Conservation (phyloP, 2,797 vertebrate species). For the Paratrypauchen microcephalus region DNA sequence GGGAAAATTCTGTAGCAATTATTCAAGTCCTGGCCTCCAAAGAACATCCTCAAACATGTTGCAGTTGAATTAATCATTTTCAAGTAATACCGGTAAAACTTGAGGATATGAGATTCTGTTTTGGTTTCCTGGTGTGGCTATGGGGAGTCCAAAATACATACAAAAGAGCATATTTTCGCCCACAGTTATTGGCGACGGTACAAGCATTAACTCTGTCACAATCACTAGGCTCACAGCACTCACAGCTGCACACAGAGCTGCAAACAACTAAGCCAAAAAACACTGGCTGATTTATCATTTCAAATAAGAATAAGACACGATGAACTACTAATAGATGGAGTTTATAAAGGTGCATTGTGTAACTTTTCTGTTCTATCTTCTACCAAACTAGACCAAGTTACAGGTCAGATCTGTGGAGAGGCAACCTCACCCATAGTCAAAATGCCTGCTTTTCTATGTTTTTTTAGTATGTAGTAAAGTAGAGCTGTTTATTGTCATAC, state of each 20-base stretch:
- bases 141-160: constrained; percentile 7
- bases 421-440: no score
- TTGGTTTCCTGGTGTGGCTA: constrained; percentile 12
- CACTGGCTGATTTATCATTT: constrained; percentile 41
- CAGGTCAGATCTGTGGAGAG: no score
- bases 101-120: constrained; percentile 11
- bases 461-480: no score
- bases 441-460: no score
- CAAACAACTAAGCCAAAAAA: constrained; percentile 29
- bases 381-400: no score
- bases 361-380: no score
- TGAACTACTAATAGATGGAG: not conserved
- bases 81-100: constrained; percentile 26
- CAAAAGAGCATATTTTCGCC: constrained; percentile 27
- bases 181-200: constrained; percentile 33
- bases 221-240: constrained; percentile 37
- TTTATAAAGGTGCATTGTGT: not conserved
- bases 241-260: constrained; percentile 53
- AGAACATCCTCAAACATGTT: constrained; percentile 40
- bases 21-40: constrained; percentile 41
- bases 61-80: constrained; percentile 43
- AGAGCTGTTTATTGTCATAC: no score
- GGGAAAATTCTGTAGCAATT: constrained; percentile 49
- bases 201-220: constrained; percentile 52
- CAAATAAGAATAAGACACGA: constrained; percentile 16